Evolutionary conservation across 2,888 invertebrate species (phyloP), one percentile per base, ranked within the genome.

Genomic region (Luperina nickerlii): DNA sequence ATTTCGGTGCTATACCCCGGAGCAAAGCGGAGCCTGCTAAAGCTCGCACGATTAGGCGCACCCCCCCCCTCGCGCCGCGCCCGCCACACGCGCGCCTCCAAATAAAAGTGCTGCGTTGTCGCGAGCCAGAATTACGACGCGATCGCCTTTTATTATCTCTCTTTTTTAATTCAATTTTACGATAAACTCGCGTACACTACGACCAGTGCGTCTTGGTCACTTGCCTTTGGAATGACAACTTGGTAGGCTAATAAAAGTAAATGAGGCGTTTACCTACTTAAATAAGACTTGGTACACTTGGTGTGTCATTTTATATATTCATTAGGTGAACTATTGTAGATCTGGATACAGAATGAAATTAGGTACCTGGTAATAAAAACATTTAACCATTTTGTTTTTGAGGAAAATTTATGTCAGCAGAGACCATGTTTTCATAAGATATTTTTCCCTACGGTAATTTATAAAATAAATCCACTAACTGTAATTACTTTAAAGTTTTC

Each of bases 91-190:
- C 95, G 94, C 94, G 93, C 90, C 93, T 91, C 94, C 91, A 96
- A 95, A 96, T 95, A 96, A 96, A 96, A 96, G 95, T 95, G 95
- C 94, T 96, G 94, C 91, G 96, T 94, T 96, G 96, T 96, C 96
- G 96, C 96, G 94, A 96, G 96, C 94, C 95, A 96, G 96, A 96
- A 95, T 96, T 96, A 96, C 96, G 96, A 95, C 93, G 93, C 94
- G 95, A 95, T 94, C 94, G 94, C 94, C 94, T 96, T 96, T 96
- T 96, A 95, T 95, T 96, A 95, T 96, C 93, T 95, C 91, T 94
- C 94, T 96, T 96, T 96, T 96, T 96, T 95, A 96, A 96, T 96
- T 96, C 96, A 95, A 95, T 96, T 96, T 96, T 95, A 96, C 94
- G 95, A 96, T 96, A 95, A 96, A 93, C 94, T 90, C 88, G 90